Percentiles rank a stretch among this genome's conserved stretches.
phyloP scores from a whole-genome alignment of 92 coral and sea anemone genomes.

The Porites cylindrica region DNA sequence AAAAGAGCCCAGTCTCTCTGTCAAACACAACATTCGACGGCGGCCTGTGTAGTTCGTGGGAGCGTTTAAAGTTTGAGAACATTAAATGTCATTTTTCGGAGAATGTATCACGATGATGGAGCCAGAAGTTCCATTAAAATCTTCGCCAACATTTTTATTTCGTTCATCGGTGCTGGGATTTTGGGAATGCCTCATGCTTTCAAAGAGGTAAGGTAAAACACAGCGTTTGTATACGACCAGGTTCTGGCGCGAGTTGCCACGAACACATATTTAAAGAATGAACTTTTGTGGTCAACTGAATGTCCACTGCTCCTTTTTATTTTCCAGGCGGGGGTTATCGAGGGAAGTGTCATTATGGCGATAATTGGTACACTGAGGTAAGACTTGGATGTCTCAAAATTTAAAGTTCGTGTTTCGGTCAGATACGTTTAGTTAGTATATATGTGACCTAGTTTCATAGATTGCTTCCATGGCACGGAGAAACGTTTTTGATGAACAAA shows the following conservation, averaged over 20 bases:
- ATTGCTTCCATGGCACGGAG: background rate
- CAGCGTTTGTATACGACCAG: slow-evolving; percentile 1
- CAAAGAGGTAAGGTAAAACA: slow-evolving; percentile 79
- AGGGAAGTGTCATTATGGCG: slow-evolving; percentile 90
- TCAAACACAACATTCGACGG: background rate
- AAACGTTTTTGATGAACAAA: slow-evolving; percentile 2
- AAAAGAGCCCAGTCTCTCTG: too few relatives aligned
- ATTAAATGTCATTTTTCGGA: slow-evolving; percentile 36
- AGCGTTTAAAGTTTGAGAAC: background rate
- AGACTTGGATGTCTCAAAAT: background rate
- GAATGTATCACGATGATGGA: slow-evolving; percentile 84
- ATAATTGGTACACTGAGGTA: slow-evolving; percentile 93
- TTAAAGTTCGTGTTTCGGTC: background rate
- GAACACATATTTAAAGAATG: slow-evolving; percentile 34
- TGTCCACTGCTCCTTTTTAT: background rate
- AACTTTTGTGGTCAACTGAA: background rate
- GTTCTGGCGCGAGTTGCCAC: slow-evolving; percentile 30
- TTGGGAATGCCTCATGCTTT: slow-evolving; percentile 99
- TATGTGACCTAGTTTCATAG: background rate
- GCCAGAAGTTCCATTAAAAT: slow-evolving; percentile 94
- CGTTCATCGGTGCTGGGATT: slow-evolving; percentile 99
- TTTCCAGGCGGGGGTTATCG: slow-evolving; percentile 89
- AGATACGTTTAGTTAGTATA: too few relatives aligned
- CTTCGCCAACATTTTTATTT: slow-evolving; percentile 95
- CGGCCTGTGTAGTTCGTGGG: background rate